Evolutionary conservation across 1,140 invertebrate species (phyloP).

Genomic region (Heterodera schachtii): DNA sequence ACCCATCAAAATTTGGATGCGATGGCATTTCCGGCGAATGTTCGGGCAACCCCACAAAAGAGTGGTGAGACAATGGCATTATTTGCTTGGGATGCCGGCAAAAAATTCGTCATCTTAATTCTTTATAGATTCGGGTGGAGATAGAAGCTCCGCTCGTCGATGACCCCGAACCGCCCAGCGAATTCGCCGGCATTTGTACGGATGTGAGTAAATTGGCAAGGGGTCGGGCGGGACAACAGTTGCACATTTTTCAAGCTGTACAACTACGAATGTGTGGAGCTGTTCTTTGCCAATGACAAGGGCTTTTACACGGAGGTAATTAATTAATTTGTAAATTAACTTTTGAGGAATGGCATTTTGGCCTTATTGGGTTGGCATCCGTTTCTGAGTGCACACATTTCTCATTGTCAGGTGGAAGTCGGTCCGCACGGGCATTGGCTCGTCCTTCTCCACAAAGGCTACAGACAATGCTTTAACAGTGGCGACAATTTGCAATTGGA

Average conservation of each 20-base stretch:
- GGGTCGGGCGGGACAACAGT: background rate
- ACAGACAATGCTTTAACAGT: slow-evolving; percentile 56
- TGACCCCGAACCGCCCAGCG: slow-evolving; percentile 60
- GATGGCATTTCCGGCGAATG: slow-evolving; percentile 58
- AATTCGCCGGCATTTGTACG: slow-evolving; percentile 54
- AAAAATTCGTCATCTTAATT: too few relatives aligned
- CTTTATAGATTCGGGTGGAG: slow-evolving; percentile 34
- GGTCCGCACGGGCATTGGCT: slow-evolving; percentile 66
- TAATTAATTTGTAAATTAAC: too few relatives aligned
- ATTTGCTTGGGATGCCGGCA: too few relatives aligned
- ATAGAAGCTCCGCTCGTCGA: slow-evolving; percentile 63
- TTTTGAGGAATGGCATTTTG: too few relatives aligned
- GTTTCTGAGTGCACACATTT: background rate
- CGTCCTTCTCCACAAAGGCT: slow-evolving; percentile 56
- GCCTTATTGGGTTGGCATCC: too few relatives aligned
- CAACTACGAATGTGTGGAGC: slow-evolving; percentile 63
- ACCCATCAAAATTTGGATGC: slow-evolving; percentile 58
- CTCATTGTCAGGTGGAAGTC: slow-evolving; percentile 39
- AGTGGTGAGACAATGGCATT: slow-evolving; percentile 21
- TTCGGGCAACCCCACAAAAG: slow-evolving; percentile 61
- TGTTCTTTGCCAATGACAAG: slow-evolving; percentile 63
- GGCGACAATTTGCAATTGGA: slow-evolving; percentile 61
- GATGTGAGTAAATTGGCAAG: slow-evolving; percentile 36
- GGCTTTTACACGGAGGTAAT: slow-evolving; percentile 62
- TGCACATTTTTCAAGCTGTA: slow-evolving; percentile 51